Percentiles rank a stretch among this genome's conserved stretches.
Conservation (phyloP, 2,113 vertebrate species). For the Eclectus roratus region DNA sequence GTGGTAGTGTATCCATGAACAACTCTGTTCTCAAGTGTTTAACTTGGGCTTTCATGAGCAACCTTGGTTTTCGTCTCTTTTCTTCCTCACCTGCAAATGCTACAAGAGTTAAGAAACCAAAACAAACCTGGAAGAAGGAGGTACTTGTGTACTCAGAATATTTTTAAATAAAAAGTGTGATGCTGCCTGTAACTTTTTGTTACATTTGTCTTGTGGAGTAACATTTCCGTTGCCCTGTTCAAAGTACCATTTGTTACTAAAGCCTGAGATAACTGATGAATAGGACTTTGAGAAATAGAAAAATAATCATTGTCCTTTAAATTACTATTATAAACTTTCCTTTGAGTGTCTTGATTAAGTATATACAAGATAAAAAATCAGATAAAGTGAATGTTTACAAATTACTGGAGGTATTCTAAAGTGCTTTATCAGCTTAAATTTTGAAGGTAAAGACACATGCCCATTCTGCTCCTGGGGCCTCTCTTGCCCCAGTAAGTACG, state of each 20-base stretch:
- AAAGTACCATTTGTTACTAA: not conserved
- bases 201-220: not conserved
- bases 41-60: not conserved
- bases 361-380: not conserved
- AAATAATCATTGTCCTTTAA: not conserved
- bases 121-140: not conserved
- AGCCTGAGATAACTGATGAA: not conserved
- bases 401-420: not conserved
- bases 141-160: not conserved
- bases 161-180: constrained; percentile 19
- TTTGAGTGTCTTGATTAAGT: not conserved
- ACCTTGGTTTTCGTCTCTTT: not conserved
- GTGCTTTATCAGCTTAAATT: not conserved
- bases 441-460: not conserved
- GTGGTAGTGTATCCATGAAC: not conserved
- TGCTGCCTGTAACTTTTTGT: not conserved
- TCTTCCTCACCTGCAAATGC: not conserved
- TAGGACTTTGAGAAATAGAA: not conserved
- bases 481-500: not conserved
- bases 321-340: not conserved
- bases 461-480: not conserved
- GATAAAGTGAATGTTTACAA: not conserved
- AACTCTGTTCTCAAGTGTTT: not conserved
- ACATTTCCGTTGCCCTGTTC: not conserved
- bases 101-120: not conserved